Conservation (phyloP, 2,888 invertebrate genomes). For the Drosophila neonasuta region DNA sequence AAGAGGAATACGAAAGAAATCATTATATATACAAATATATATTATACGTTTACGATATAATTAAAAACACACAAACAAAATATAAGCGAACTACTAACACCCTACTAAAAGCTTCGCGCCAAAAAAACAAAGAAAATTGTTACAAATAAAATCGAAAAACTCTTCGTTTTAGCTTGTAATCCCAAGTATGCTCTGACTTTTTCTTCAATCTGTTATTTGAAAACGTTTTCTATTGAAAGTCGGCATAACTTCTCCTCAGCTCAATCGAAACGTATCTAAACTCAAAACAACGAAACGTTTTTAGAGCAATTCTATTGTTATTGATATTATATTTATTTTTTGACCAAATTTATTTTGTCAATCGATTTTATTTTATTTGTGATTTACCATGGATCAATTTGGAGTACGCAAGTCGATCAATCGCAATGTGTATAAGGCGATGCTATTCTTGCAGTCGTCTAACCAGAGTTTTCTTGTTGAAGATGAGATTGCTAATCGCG, state of each 20-base stretch:
- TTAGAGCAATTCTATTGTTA: neutral
- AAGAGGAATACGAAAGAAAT: constrained; percentile 28
- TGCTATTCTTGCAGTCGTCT: constrained; percentile 35
- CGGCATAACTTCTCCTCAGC: neutral
- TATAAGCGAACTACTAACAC: constrained; percentile 32
- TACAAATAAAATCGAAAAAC: constrained; percentile 56
- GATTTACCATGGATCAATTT: constrained; percentile 56
- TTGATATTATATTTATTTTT: neutral
- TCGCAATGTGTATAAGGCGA: constrained; percentile 64
- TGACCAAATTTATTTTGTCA: neutral
- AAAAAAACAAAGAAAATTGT: constrained; percentile 46
- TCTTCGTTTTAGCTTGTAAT: constrained; percentile 53
- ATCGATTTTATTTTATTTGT: neutral
- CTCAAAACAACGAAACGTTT: neutral
- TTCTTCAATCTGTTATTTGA: neutral
- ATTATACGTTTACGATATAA: constrained; percentile 53
- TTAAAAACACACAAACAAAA: constrained; percentile 34
- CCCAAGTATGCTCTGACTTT: constrained; percentile 27
- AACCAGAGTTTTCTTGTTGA: constrained; percentile 19
- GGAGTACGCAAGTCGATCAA: constrained; percentile 61
- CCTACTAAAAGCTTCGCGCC: constrained; percentile 30
- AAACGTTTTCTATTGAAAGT: neutral
- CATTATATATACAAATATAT: constrained; percentile 28
- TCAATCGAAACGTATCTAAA: neutral
- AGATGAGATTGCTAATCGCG: constrained; percentile 32